Base-by-base conservation (phyloP, 37 sponge, comb jelly and placozoan genomes). In the Hormiphora californensis region DNA sequence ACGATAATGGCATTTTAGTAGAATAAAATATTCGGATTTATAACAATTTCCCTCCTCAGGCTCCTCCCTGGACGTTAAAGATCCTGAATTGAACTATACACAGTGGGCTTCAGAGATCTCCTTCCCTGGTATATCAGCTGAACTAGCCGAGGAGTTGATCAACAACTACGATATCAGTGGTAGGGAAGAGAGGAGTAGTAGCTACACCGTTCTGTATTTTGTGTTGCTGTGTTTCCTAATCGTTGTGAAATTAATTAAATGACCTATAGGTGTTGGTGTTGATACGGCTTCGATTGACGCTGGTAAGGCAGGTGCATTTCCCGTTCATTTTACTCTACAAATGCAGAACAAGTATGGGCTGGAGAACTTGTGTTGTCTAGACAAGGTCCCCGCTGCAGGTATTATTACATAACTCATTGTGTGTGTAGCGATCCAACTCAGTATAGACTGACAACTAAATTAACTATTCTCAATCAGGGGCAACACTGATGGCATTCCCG, bases 401-500 rank as follows among this genome's bases (percentile, higher is more conserved):
- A n/a, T n/a, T n/a, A n/a, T n/a, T n/a, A n/a, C n/a, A n/a, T n/a
- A n/a, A n/a, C n/a, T n/a, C n/a, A n/a, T n/a, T n/a, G n/a, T n/a
- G n/a, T n/a, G n/a, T n/a, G n/a, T n/a, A n/a, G n/a, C n/a, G n/a
- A n/a, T n/a, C n/a, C n/a, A n/a, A n/a, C n/a, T 17, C 9, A 49
- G 15, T 49, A 49, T 49, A 15, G 53, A 49, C 53, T 17, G 53
- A 17, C 15, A 17, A n/a, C n/a, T n/a, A n/a, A n/a, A n/a, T n/a
- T n/a, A n/a, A n/a, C n/a, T n/a, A n/a, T n/a, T n/a, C n/a, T n/a
- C n/a, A n/a, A 28, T 57, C 61, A 57, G 61, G 61, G 27, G 61
- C 61, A 30, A 57, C 61, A 57, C 61, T 57, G 61, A 57, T 57
- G n/a, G 61, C 61, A 12, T 28, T 57, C 23, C 61, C 61, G n/a